Base-by-base conservation (phyloP, 2,113 vertebrate genomes). In the Amphilophus citrinellus region DNA sequence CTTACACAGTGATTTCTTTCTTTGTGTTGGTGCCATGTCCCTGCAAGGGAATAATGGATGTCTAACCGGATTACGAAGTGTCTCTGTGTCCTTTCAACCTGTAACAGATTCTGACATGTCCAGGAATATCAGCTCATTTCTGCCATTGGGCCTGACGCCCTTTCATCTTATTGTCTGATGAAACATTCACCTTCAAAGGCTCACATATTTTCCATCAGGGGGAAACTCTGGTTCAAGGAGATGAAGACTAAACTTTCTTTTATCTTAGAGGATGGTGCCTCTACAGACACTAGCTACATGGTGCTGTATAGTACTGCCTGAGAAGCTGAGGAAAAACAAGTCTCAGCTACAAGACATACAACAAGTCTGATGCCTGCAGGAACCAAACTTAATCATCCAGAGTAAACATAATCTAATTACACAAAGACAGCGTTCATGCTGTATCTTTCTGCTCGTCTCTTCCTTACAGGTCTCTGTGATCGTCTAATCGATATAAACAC, bases 141-240 rank as follows among this genome's bases (percentile, higher is more conserved):
- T 79, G 61, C 86, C 61, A 62, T n/a, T 42, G 82, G 80, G 66
- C 61, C 82, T 56, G 71, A 78, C 66, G 68, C 59, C 75, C 79
- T 93, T 93, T 93, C 81, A 88, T 91, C 84, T 87, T 39, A 86
- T 87, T 85, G 87, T 92, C 79, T 91, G 88, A 87, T 85, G 80
- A 92, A 90, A 93, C 76, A 83, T 58, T 68, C 62, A 88, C 62
- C 92, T 86, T 92, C 87, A 94, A 92, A 93, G 89, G 85, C 76
- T 84, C 50, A 60, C 68, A 42, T 66, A 73, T 79, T 80, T 86
- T 89, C 66, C 60, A 83, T 87, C 80, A 84, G 77, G 35, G 35
- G 62, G 73, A 76, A 73, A 76, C 53, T 80, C 65, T 39, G 60
- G n/a, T 84, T 88, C 75, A 90, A 80, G 68, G 61, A 83, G 89